These are phyloP conservation scores for Melanerpes formicivorus DNA, from an alignment of 2,113 vertebrate genomes.

Conservation along the genomic window DNA sequence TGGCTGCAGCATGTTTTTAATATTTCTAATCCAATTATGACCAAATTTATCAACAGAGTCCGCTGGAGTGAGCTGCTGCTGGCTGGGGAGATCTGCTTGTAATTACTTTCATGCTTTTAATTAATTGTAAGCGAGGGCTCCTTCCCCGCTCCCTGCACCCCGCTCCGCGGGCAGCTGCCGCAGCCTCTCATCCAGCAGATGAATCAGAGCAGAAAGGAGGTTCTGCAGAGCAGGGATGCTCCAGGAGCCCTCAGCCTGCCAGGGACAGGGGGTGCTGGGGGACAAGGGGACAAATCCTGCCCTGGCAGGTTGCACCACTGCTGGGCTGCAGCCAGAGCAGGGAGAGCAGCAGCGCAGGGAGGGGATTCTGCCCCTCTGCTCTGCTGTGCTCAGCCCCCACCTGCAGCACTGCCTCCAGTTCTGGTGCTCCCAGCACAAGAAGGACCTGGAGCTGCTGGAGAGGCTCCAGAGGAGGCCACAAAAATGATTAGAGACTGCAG, in stretches of 20 bases:
- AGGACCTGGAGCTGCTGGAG: too few relatives aligned
- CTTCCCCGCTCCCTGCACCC: slow-evolving; percentile 25
- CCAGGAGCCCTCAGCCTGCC: neutral
- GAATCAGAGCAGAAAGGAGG: slow-evolving; percentile 66
- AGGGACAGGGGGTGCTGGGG: neutral
- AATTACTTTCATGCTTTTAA: slow-evolving; percentile 76
- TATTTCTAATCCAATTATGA: slow-evolving; percentile 73
- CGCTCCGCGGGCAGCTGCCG: slow-evolving; percentile 42
- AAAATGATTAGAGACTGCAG: too few relatives aligned
- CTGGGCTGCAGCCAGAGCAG: neutral
- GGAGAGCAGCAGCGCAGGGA: too few relatives aligned
- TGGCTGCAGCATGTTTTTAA: slow-evolving; percentile 51
- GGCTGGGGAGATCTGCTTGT: slow-evolving; percentile 70
- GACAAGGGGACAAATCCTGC: neutral
- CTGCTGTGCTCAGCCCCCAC: too few relatives aligned
- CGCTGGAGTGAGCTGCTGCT: slow-evolving; percentile 68
- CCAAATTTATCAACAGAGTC: slow-evolving; percentile 72
- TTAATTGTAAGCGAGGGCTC: slow-evolving; percentile 70
- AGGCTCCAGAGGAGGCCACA: too few relatives aligned
- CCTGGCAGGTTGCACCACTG: fast-evolving
- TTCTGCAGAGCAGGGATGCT: neutral
- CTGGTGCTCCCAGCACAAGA: too few relatives aligned
- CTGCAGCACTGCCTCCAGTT: too few relatives aligned
- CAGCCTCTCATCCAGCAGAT: slow-evolving; percentile 42
- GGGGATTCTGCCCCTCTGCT: too few relatives aligned